phyloP scores from a whole-genome alignment of 2,797 vertebrate species.

The Enteromius treurensis region DNA sequence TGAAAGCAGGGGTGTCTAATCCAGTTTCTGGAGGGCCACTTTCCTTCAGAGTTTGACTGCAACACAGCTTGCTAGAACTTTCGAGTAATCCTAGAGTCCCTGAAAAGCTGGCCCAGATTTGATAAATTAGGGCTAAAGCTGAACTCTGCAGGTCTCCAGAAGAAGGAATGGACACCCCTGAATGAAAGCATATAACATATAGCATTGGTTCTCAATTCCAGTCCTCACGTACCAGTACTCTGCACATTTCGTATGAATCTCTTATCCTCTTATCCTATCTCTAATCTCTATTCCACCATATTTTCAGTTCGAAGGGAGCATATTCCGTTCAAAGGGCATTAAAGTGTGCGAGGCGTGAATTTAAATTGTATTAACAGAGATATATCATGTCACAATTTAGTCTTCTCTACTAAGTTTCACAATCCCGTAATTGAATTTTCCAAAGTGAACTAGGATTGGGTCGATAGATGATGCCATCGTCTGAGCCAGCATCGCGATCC shows the following conservation, averaged over 20 bases:
- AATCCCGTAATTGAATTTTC: not conserved
- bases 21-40: not conserved
- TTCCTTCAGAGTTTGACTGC: not conserved
- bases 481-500: no score
- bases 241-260: not conserved
- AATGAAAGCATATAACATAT: not conserved
- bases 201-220: not conserved
- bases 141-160: not conserved
- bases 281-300: not conserved
- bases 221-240: not conserved
- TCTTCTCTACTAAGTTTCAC: not conserved
- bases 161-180: not conserved
- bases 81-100: not conserved
- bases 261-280: not conserved
- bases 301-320: not conserved
- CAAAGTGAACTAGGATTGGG: not conserved
- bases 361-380: not conserved
- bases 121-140: not conserved
- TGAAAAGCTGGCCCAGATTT: not conserved
- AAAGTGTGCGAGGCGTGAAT: not conserved
- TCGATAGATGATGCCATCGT: no score
- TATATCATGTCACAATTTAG: not conserved
- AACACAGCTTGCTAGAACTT: not conserved
- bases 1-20: not conserved
- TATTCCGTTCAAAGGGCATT: not conserved